These are phyloP conservation scores for Alectura lathami DNA, from an alignment of 2,113 vertebrate species.

Conservation along the genomic window DNA sequence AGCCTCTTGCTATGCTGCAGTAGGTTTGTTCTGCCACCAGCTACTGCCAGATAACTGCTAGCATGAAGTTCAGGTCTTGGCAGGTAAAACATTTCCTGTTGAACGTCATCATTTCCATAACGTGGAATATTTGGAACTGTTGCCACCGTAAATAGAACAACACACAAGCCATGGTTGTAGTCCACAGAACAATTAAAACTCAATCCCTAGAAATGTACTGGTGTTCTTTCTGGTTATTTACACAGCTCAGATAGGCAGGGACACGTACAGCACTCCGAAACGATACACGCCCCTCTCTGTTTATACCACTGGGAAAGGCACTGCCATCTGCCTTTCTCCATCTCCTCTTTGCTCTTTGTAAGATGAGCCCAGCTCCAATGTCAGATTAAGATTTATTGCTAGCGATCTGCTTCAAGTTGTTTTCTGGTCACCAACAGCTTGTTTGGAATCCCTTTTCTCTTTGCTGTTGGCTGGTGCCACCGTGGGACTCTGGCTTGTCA, in stretches of 20 bases:
- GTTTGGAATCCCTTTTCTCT: slow-evolving; percentile 30
- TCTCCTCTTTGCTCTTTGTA: slow-evolving; percentile 56
- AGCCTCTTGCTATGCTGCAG: slow-evolving; percentile 5
- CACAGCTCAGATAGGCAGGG: background rate
- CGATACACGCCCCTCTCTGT: background rate
- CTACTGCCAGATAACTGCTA: background rate
- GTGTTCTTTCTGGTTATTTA: slow-evolving; percentile 5
- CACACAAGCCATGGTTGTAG: background rate
- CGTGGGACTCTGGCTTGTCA: background rate
- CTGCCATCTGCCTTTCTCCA: slow-evolving; percentile 42
- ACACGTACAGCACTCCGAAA: slow-evolving; percentile 3
- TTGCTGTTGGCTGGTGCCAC: background rate
- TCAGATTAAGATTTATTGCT: slow-evolving; percentile 35
- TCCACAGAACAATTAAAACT: background rate
- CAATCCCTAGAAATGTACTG: background rate
- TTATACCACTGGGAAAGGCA: slow-evolving; percentile 16
- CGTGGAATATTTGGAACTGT: background rate
- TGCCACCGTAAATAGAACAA: background rate
- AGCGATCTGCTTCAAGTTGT: background rate
- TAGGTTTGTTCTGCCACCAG: slow-evolving; percentile 34
- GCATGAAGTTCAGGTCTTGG: slow-evolving; percentile 4
- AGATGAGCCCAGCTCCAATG: slow-evolving; percentile 33
- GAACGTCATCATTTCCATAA: background rate
- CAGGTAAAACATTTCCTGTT: background rate
- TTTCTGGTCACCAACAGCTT: slow-evolving; percentile 49